A percentile compares a stretch with the other conserved stretches of the same genome.
phyloP scores from a whole-genome alignment of 2,888 invertebrate genomes.

The Slavum lentiscoides region DNA sequence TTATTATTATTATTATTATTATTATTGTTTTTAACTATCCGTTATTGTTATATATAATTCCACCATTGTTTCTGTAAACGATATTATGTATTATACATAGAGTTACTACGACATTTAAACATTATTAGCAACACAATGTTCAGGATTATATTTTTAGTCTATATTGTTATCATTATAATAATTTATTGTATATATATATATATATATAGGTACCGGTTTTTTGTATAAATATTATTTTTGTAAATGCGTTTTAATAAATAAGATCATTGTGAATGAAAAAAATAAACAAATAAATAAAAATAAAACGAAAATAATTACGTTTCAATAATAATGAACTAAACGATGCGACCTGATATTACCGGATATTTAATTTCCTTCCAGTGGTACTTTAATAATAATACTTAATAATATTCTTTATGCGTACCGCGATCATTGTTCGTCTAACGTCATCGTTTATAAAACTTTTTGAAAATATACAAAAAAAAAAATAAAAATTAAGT shows the following conservation, averaged over 20 bases:
- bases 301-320: conserved; percentile 7
- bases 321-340: conserved; percentile 24
- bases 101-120: neutral
- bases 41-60: conserved; percentile 10
- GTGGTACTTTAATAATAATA: no score
- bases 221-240: conserved; percentile 45
- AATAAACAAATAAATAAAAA: no score
- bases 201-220: conserved; percentile 40
- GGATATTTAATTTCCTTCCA: no score
- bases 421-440: no score
- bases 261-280: conserved; percentile 22
- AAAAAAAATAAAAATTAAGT: no score
- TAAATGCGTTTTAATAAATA: conserved; percentile 7
- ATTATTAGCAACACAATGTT: conserved; percentile 22
- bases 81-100: neutral
- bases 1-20: neutral
- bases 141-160: conserved; percentile 38
- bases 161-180: conserved; percentile 32
- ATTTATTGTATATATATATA: neutral
- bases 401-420: no score
- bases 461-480: no score
- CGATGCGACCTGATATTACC: no score
- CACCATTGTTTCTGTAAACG: neutral
- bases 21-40: conserved; percentile 1
- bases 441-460: no score